Evolutionary conservation across 2,113 vertebrate genomes (phyloP).

Genomic region (Rhinolophus ferrumequinum): DNA sequence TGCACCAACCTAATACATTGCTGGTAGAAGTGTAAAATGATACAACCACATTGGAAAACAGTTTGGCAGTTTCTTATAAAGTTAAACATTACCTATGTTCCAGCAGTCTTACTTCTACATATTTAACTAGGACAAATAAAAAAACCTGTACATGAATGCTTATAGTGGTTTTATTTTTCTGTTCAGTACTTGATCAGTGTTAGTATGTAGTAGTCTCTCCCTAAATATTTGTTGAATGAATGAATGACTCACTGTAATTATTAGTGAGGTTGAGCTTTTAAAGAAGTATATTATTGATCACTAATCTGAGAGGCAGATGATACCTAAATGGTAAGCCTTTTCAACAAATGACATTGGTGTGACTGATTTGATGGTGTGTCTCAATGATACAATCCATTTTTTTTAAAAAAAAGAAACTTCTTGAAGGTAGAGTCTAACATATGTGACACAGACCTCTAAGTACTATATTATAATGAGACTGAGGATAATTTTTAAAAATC

Average conservation of each 20-base stretch:
- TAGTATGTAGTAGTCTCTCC: not conserved
- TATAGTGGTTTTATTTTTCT: not conserved
- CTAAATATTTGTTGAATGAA: constrained; percentile 32
- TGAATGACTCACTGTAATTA: not conserved
- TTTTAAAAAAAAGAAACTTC: constrained; percentile 19
- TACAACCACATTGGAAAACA: not conserved
- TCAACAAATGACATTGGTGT: not conserved
- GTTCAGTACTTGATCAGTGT: not conserved
- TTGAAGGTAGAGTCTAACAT: not conserved
- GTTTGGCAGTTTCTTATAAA: not conserved
- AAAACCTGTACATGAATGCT: not conserved
- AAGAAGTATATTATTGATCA: not conserved
- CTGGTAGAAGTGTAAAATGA: not conserved
- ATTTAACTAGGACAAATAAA: not conserved
- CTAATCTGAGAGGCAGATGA: constrained; percentile 15
- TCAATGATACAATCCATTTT: not conserved
- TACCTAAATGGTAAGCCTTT: not conserved
- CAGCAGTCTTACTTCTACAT: not conserved
- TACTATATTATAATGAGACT: not conserved
- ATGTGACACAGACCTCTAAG: not conserved
- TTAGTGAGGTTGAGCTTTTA: not conserved
- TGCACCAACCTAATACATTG: not conserved
- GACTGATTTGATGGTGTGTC: not conserved
- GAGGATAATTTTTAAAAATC: not conserved
- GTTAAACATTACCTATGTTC: not conserved